Conservation (phyloP, 1,140 invertebrate genomes). For the Pogonus chalceus region DNA sequence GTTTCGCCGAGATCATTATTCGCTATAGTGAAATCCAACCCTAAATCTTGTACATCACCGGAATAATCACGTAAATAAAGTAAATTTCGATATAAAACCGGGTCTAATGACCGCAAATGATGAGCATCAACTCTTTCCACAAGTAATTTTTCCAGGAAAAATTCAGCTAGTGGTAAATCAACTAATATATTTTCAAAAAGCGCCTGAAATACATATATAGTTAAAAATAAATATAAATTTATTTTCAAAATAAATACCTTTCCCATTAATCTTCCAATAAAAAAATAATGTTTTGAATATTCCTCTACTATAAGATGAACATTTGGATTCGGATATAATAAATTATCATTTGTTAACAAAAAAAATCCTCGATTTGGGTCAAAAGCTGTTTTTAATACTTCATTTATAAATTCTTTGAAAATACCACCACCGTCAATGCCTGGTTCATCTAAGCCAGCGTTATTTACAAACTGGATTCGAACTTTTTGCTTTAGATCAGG, state of each 20-base stretch:
- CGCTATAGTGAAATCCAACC: conserved; percentile 88
- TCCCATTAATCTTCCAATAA: conserved; percentile 89
- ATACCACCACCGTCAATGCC: conserved; percentile 95
- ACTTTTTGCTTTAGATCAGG: conserved; percentile 77
- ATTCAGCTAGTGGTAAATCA: conserved; percentile 87
- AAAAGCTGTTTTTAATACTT: conserved; percentile 88
- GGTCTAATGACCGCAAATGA: conserved; percentile 87
- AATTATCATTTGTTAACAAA: conserved; percentile 79
- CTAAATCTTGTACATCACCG: conserved; percentile 67
- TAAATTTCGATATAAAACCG: conserved; percentile 82
- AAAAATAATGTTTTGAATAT: conserved; percentile 86
- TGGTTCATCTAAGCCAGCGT: conserved; percentile 82
- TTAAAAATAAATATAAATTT: neutral
- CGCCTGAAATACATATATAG: conserved; percentile 46
- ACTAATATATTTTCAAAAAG: conserved; percentile 92
- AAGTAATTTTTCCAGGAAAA: conserved; percentile 82
- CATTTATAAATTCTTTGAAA: conserved; percentile 84
- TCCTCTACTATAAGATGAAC: conserved; percentile 74
- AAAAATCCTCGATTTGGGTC: conserved; percentile 96
- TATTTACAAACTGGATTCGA: conserved; percentile 82
- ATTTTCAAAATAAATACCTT: conserved; percentile 49
- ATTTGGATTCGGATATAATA: conserved; percentile 91
- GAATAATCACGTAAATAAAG: conserved; percentile 76
- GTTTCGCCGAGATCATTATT: conserved; percentile 86
- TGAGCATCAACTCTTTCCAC: conserved; percentile 80